Evolutionary conservation across 2,888 invertebrate genomes (phyloP).

Genomic region (Epistrophe grossulariae): DNA sequence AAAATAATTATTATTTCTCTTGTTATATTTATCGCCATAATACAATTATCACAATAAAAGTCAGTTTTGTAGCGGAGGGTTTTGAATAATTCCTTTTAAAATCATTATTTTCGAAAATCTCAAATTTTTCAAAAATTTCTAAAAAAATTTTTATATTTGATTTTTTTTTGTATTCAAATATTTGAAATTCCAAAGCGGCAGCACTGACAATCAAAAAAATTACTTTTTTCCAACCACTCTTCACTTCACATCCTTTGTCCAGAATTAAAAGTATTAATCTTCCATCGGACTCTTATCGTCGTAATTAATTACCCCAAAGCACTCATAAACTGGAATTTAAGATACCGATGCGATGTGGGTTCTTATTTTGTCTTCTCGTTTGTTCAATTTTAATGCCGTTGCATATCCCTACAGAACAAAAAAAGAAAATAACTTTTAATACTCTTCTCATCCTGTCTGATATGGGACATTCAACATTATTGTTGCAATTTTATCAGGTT

Average conservation of each 20-base stretch:
- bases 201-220: background rate
- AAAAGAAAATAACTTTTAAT: conserved; percentile 29
- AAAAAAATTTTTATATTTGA: too few species aligned
- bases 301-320: conserved; percentile 71
- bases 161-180: too few species aligned
- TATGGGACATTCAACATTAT: conserved; percentile 2
- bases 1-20: too few species aligned
- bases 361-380: conserved; percentile 36
- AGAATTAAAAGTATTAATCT: conserved; percentile 65
- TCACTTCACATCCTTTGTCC: conserved; percentile 33
- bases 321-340: conserved; percentile 72
- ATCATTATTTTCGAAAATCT: too few species aligned
- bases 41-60: too few species aligned
- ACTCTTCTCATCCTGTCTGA: conserved; percentile 38
- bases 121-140: too few species aligned
- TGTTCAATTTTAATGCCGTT: conserved; percentile 43
- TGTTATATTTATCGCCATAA: too few species aligned
- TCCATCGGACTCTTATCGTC: conserved; percentile 71
- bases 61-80: too few species aligned
- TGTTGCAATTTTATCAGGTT: conserved; percentile 52
- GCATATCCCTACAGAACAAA: conserved; percentile 13
- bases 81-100: too few species aligned
- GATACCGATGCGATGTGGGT: conserved; percentile 57
- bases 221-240: background rate
- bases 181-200: too few species aligned